Evolutionary conservation across 2,888 invertebrate genomes (phyloP).

Genomic region (Lepidochrysops patricia): DNA sequence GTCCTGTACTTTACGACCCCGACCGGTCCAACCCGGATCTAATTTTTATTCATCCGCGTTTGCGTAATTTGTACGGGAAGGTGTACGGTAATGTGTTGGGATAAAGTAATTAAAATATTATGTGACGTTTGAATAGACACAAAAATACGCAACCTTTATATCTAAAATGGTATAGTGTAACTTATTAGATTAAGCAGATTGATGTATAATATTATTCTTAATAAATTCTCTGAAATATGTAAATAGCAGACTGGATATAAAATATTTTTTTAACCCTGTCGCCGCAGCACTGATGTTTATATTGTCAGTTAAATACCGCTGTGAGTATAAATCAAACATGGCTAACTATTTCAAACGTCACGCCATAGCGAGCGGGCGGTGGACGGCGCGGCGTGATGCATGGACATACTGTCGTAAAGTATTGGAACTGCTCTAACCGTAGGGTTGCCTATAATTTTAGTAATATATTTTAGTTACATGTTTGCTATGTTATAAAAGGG

Average conservation of each 20-base stretch:
- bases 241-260: too few relatives aligned
- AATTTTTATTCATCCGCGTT: slow-evolving; percentile 12
- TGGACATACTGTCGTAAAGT: not conserved
- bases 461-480: too few relatives aligned
- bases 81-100: not conserved
- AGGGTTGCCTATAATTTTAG: not conserved
- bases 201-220: too few relatives aligned
- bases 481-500: too few relatives aligned
- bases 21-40: not conserved
- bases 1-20: slow-evolving; percentile 3
- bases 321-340: not conserved
- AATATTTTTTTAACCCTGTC: not conserved
- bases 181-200: too few relatives aligned
- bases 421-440: not conserved
- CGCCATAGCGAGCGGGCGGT: not conserved
- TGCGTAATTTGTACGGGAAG: not conserved
- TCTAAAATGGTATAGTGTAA: too few relatives aligned
- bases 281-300: not conserved
- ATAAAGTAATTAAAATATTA: not conserved
- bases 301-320: not conserved
- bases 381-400: not conserved
- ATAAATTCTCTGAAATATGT: too few relatives aligned
- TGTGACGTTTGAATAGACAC: too few relatives aligned
- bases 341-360: not conserved
- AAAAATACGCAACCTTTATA: too few relatives aligned